These are phyloP conservation scores for Hermetia illucens DNA, from an alignment of 1,140 invertebrate species.

Conservation along the genomic window DNA sequence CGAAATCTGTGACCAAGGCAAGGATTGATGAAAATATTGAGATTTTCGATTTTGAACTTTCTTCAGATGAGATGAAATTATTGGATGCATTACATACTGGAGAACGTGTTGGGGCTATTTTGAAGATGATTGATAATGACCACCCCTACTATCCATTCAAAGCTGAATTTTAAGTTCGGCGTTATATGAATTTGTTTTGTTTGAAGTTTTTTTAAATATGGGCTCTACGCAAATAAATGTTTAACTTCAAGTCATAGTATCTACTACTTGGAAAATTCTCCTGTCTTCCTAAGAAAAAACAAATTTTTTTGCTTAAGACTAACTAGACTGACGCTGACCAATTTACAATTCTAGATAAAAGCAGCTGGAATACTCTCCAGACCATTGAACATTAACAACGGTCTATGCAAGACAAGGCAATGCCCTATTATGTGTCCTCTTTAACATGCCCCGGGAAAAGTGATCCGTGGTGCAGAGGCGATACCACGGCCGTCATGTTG, in stretches of 20 bases:
- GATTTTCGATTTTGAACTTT: conserved; percentile 64
- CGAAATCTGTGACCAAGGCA: conserved; percentile 63
- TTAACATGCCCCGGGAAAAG: too few species aligned
- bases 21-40: conserved; percentile 63
- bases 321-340: too few species aligned
- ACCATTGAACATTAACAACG: too few species aligned
- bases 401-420: too few species aligned
- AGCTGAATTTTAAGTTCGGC: conserved; percentile 31
- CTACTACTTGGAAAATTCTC: neutral
- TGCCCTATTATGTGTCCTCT: too few species aligned
- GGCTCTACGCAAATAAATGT: neutral
- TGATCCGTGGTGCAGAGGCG: too few species aligned
- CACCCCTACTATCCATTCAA: conserved; percentile 47
- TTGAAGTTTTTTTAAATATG: neutral
- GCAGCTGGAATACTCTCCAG: too few species aligned
- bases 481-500: too few species aligned
- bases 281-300: conserved; percentile 1
- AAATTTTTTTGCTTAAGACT: neutral
- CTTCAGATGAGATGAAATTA: conserved; percentile 38
- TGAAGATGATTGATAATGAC: conserved; percentile 28
- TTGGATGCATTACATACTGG: conserved; percentile 42
- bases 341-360: too few species aligned
- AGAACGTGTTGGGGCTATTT: conserved; percentile 16
- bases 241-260: neutral
- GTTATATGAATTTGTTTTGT: neutral